These are phyloP conservation scores for Ennomos quercinarius DNA, from an alignment of 2,888 invertebrate genomes.

Conservation along the genomic window DNA sequence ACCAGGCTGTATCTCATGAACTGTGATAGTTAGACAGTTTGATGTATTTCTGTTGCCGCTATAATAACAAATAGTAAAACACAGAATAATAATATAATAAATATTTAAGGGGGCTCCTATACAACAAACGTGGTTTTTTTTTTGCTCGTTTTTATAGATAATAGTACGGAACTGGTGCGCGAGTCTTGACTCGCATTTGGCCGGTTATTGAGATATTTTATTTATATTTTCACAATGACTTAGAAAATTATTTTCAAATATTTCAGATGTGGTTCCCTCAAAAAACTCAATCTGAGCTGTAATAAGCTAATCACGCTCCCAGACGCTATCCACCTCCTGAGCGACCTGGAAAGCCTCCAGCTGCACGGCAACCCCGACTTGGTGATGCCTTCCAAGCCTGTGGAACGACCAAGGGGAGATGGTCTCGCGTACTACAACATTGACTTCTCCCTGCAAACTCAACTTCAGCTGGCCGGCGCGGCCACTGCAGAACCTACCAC, in stretches of 20 bases:
- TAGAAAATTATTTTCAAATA: too few species aligned
- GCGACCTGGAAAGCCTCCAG: conserved; percentile 95
- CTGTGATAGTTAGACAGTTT: too few species aligned
- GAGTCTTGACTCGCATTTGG: too few species aligned
- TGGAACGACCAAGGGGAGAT: conserved; percentile 90
- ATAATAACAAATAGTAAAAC: too few species aligned
- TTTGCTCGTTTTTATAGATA: too few species aligned
- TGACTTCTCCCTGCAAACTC: conserved; percentile 98
- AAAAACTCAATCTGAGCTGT: conserved; percentile 96
- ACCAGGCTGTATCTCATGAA: too few species aligned
- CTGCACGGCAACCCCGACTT: conserved; percentile 97
- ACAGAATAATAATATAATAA: too few species aligned
- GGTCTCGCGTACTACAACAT: conserved; percentile 98
- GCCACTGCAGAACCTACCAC: conserved; percentile 90
- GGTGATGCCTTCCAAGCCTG: conserved; percentile 97
- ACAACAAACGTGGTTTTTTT: too few species aligned
- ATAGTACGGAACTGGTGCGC: too few species aligned
- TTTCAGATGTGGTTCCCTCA: conserved; percentile 94
- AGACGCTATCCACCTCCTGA: conserved; percentile 97
- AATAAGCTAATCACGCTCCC: conserved; percentile 98
- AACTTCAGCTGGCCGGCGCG: conserved; percentile 96
- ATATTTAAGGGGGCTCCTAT: too few species aligned
- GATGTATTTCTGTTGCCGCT: too few species aligned
- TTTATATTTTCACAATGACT: neutral
- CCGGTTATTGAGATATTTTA: too few species aligned